Evolutionary conservation across 1,140 invertebrate species (phyloP).

Genomic region (Ostrea edulis): DNA sequence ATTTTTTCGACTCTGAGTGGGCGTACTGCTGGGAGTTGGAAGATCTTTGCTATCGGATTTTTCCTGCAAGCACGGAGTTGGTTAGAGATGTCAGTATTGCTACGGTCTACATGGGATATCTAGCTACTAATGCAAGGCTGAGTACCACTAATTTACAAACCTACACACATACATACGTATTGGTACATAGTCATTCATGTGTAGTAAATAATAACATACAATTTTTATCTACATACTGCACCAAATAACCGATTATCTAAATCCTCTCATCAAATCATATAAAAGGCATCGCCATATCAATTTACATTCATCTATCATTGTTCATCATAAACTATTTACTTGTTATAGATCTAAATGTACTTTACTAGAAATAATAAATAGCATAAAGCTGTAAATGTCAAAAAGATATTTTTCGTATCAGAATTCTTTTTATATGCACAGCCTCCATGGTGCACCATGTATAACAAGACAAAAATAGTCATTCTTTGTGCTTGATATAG

Average conservation of each 20-base stretch:
- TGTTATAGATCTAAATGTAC: neutral
- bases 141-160: neutral
- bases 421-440: neutral
- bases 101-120: constrained; percentile 31
- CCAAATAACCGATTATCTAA: neutral
- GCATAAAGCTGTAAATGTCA: neutral
- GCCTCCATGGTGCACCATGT: neutral
- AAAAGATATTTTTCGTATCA: neutral
- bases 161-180: neutral
- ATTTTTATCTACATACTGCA: neutral
- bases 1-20: constrained; percentile 86
- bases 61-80: constrained; percentile 69
- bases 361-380: neutral
- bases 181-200: neutral
- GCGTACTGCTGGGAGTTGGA: constrained; percentile 84
- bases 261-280: no score
- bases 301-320: no score
- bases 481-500: neutral
- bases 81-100: constrained; percentile 40
- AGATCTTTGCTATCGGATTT: constrained; percentile 73
- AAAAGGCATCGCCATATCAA: no score
- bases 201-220: neutral
- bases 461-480: neutral
- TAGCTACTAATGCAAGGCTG: constrained; percentile 36
- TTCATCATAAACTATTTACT: neutral